A percentile compares a stretch with the other conserved stretches of the same genome.
Conservation (phyloP, 2,113 vertebrate genomes). For the Craseonycteris thonglongyai region DNA sequence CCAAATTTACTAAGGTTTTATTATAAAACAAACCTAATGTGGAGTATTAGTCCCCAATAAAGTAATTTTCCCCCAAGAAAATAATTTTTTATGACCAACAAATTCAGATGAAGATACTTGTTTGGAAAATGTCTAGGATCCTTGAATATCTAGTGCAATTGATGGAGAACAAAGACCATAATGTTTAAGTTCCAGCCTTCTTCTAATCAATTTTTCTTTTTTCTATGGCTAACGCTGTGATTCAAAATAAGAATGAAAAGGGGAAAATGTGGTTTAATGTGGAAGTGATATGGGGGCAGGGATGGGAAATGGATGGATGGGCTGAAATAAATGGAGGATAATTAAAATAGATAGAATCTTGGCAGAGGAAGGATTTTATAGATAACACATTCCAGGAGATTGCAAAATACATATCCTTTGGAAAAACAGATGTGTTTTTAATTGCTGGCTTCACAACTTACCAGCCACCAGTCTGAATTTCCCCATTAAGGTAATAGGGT, state of each 20-base stretch:
- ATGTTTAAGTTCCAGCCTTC: neutral
- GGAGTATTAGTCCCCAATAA: neutral
- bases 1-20: conserved; percentile 29
- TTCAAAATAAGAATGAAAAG: neutral
- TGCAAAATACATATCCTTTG: neutral
- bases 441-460: neutral
- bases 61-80: neutral
- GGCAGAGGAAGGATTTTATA: neutral
- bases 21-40: neutral
- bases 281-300: neutral
- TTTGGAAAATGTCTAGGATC: neutral
- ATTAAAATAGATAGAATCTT: neutral
- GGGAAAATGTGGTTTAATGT: neutral
- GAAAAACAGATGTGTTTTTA: neutral
- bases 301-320: neutral
- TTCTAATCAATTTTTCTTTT: neutral
- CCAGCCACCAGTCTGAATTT: neutral
- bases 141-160: neutral
- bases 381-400: neutral
- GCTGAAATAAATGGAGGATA: neutral
- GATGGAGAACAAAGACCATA: neutral
- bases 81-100: conserved; percentile 30
- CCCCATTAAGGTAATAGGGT: neutral
- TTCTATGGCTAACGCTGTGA: neutral
- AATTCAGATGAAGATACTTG: neutral